Evolutionary conservation across 2,113 vertebrate species (phyloP), one percentile per base, ranked within the genome.

Genomic region (Gallinago media): DNA sequence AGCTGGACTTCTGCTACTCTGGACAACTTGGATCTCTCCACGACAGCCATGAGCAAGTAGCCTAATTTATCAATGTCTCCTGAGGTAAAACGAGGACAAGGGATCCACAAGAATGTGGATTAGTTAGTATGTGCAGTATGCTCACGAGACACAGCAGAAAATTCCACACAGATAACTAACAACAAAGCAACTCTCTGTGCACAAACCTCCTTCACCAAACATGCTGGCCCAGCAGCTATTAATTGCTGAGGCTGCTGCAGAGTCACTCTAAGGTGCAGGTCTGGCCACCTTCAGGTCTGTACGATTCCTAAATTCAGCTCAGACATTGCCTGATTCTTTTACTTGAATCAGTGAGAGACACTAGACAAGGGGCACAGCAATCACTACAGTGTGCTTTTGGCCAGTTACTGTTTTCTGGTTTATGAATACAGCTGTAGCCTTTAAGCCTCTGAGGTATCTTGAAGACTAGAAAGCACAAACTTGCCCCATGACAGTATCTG

Each of bases 21-120:
- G 71, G 67, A 93, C 62, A 95, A 85, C 61, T 85, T 94, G 86
- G 72, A 84, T 67, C 25, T 66, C 63, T 74, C 83, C 83, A 80
- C 27, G 63, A 40, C n/a, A 85, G 38, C 66, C 78, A 75, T 2
- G 21, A 94, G 47, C 59, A 93, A 93, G 85, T 27, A 95, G 26
- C 5, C 42, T 74, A 70, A 95, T 92, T 92, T 76, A 93, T 94
- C 58, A 85, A 11, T 15, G 38, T 63, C 88, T 93, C 82, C 65
- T 15, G 59, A 83, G 81, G 63, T 83, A 92, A 94, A 90, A 84
- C 0, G 0, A 96, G 93, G 92, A 90, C 79, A 96, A 80, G 56
- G 58, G 81, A 90, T 9, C 13, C n/a, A n/a, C n/a, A 56, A 90
- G 68, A 96, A 90, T 3, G n/a, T 11, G 5, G 63, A 58, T 74